Evolutionary conservation across 2,797 vertebrate genomes (phyloP), one percentile per base, ranked within the genome.

Genomic region (Chelon auratus): DNA sequence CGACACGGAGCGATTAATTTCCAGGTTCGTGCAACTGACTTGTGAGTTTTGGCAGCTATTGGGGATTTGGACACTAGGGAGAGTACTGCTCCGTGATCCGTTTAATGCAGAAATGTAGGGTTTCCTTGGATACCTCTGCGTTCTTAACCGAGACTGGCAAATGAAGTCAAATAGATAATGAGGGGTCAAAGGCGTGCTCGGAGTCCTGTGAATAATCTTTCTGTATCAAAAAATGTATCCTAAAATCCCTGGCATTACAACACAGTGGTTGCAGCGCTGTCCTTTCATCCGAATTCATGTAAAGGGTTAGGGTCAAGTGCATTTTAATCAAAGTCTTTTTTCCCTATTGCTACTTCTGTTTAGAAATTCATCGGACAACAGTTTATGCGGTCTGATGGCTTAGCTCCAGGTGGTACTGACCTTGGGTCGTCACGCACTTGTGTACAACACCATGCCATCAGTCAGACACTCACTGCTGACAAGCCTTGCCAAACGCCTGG

Each of bases 401-500:
- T 26, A 45, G 56, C 60, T 70, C 65, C 78, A 68, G 72, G 57
- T 75, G 71, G 54, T 56, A 39, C 67, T 77, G 73, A 85, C 83
- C 76, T 65, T 20, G 62, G 84, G 76, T 84, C 72, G 64, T 52
- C 33, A 48, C 20, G 61, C 69, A 54, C 75, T 76, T 82, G 69
- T 80, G 53, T 56, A 47, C 18, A 64, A 54, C 76, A 62, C 68
- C 11, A n/a, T 70, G 74, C 75, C 75, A 75, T 81, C 71, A 64
- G 20, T 68, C 72, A 79, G 75, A 73, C 71, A 67, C 67, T 81
- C 74, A 17, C 68, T 30, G 56, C 54, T 82, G 80, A 88, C 74
- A 59, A 61, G 76, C 55, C 82, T 72, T 73, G 82, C 84, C 89
- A 85, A 79, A 77, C 30, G 75, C 76, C 47, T 69, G 82, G 69